Evolutionary conservation across 2,113 vertebrate genomes (phyloP), one percentile per base, ranked within the genome.

Genomic region (Limanda limanda): DNA sequence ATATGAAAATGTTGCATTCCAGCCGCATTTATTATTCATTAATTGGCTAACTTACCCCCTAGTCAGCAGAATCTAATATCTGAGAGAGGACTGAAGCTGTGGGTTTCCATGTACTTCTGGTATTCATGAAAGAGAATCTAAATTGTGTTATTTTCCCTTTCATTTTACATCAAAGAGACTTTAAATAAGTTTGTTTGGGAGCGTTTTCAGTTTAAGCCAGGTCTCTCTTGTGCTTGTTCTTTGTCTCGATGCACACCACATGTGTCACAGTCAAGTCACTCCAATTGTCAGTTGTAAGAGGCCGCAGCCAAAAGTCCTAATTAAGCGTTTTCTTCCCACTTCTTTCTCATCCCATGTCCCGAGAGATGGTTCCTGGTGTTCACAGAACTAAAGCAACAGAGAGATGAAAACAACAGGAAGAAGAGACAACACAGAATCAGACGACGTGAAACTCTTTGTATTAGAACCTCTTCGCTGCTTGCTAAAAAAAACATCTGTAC

Each of bases 1-100:
- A 90, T 89, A 84, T 84, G 86, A 88, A 88, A 86, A 91, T 89
- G 75, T 83, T 84, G 85, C 68, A 74, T 92, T 91, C 86, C 88
- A 81, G 75, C 66, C 48, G 68, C 87, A 91, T 93, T 89, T 90
- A 93, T 94, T 90, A 92, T 93, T 93, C 90, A 93, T 91, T 92
- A 94, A 86, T 86, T 83, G 88, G 89, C 87, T 47, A 85, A 78
- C 86, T 78, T 89, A 89, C 83, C 87, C 91, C 78, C 85, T 55
- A 92, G 93, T 93, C 92, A 93, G 92, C 93, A 88, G 83, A 93
- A 91, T 93, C 89, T 92, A 88, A 91, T 91, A 91, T 90, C 77
- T 64, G 52, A 58, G 78, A 35, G 69, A 78, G 77, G 82, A 83
- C 86, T 74, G 61, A 76, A 81, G 55, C 62, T 15, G 61, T 65